phyloP scores from a whole-genome alignment of 1,140 invertebrate genomes.

The Macrocentrus cingulum region DNA sequence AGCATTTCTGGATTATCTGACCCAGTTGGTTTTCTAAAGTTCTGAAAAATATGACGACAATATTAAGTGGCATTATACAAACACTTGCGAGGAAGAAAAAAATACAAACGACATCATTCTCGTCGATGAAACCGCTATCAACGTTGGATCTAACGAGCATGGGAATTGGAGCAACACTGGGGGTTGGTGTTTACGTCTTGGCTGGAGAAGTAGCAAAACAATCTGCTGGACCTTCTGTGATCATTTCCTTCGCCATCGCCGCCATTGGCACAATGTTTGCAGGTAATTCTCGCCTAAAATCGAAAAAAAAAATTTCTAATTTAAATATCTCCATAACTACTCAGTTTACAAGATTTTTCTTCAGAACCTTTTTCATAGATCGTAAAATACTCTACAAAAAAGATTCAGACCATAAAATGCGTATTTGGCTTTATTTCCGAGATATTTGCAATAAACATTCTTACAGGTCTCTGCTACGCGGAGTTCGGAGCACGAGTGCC shows the following conservation, averaged over 20 bases:
- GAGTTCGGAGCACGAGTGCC: slow-evolving; percentile 89
- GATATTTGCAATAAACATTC: not conserved
- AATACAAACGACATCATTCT: slow-evolving; percentile 36
- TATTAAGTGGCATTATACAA: slow-evolving; percentile 23
- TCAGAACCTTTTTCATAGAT: too few relatives aligned
- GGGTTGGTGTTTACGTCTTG: slow-evolving; percentile 88
- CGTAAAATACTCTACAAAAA: too few relatives aligned
- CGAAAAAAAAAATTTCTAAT: too few relatives aligned
- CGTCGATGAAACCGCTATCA: slow-evolving; percentile 67
- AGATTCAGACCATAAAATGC: too few relatives aligned
- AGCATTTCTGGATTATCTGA: too few relatives aligned
- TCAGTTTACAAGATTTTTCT: too few relatives aligned
- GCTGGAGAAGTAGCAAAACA: slow-evolving; percentile 81
- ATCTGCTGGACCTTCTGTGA: slow-evolving; percentile 78
- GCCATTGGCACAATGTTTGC: slow-evolving; percentile 83
- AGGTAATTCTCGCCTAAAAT: slow-evolving; percentile 61
- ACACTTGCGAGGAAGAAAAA: slow-evolving; percentile 42
- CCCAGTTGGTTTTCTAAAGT: too few relatives aligned
- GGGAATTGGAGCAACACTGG: slow-evolving; percentile 83
- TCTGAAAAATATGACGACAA: slow-evolving; percentile 11
- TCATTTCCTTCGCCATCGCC: slow-evolving; percentile 81
- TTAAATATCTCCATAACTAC: too few relatives aligned
- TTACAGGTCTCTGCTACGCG: slow-evolving; percentile 79
- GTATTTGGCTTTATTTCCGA: too few relatives aligned
- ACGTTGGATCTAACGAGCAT: slow-evolving; percentile 76